Percentiles rank a stretch among this genome's conserved stretches.
These are phyloP conservation scores for Penaeus chinensis DNA, from an alignment of 1,140 invertebrate genomes.

Conservation along the genomic window DNA sequence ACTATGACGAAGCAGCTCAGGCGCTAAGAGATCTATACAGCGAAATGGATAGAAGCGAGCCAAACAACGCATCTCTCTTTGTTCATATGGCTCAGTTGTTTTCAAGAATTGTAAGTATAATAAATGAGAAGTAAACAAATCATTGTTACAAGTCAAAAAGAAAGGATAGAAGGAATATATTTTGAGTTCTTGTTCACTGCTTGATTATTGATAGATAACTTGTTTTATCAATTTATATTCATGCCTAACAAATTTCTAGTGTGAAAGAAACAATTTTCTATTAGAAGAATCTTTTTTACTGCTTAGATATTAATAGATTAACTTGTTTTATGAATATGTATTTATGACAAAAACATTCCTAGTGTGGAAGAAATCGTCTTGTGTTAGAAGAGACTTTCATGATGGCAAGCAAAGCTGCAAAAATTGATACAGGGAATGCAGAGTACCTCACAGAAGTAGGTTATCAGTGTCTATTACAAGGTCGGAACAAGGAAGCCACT, in stretches of 20 bases:
- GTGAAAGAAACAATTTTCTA: constrained; percentile 78
- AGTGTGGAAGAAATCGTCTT: constrained; percentile 78
- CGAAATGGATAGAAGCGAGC: constrained; percentile 76
- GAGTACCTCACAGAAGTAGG: constrained; percentile 84
- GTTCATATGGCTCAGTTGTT: constrained; percentile 81
- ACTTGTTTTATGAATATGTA: background rate
- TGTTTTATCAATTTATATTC: background rate
- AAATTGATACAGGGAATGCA: constrained; percentile 77
- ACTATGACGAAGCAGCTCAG: constrained; percentile 78
- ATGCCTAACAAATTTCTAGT: constrained; percentile 67
- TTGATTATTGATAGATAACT: background rate
- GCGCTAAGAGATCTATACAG: constrained; percentile 77
- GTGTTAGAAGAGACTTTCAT: constrained; percentile 80
- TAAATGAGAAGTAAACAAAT: too few species aligned
- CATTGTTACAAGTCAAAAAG: too few species aligned
- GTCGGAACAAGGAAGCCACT: constrained; percentile 82
- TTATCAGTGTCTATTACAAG: constrained; percentile 79
- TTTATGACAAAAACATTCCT: constrained; percentile 27
- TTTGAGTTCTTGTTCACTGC: too few species aligned
- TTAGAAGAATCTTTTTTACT: constrained; percentile 72
- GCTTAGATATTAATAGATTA: background rate
- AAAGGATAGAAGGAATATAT: too few species aligned
- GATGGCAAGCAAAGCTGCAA: constrained; percentile 80
- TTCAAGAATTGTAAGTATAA: constrained; percentile 74
- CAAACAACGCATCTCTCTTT: constrained; percentile 79